Conservation (phyloP, 2,113 vertebrate species). For the Crotalus horridus region DNA sequence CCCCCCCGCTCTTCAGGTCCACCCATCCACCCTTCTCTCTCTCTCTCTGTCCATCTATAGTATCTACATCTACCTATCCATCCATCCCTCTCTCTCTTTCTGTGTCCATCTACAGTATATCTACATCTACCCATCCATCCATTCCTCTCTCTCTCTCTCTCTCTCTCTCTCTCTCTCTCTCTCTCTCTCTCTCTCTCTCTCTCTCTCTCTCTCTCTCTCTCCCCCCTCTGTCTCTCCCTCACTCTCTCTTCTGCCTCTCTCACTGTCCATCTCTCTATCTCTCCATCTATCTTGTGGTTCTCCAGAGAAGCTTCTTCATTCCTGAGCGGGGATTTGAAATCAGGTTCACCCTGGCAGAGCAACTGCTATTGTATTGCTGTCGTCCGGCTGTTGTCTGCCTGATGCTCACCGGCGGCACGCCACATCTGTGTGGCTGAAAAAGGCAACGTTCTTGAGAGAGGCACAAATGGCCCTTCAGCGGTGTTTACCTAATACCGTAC, state of each 20-base stretch:
- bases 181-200: too few species aligned
- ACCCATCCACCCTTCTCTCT: too few species aligned
- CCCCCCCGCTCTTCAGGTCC: neutral
- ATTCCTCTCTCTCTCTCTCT: neutral
- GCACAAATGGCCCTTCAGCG: fast-evolving
- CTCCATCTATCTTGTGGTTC: neutral
- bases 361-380: neutral
- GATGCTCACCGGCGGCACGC: fast-evolving
- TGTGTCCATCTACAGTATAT: too few species aligned
- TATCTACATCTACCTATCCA: too few species aligned
- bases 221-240: neutral
- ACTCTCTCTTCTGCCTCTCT: neutral
- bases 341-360: neutral
- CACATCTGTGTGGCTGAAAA: fast-evolving
- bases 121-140: neutral
- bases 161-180: too few species aligned
- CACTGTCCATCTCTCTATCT: neutral
- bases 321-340: neutral
- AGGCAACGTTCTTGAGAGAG: neutral
- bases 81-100: too few species aligned
- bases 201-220: too few species aligned
- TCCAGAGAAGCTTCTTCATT: neutral
- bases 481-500: neutral
- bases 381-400: fast-evolving
- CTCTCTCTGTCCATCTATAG: too few species aligned